These are phyloP conservation scores for Brachylomia viminalis DNA, from an alignment of 2,888 invertebrate genomes.

Conservation along the genomic window DNA sequence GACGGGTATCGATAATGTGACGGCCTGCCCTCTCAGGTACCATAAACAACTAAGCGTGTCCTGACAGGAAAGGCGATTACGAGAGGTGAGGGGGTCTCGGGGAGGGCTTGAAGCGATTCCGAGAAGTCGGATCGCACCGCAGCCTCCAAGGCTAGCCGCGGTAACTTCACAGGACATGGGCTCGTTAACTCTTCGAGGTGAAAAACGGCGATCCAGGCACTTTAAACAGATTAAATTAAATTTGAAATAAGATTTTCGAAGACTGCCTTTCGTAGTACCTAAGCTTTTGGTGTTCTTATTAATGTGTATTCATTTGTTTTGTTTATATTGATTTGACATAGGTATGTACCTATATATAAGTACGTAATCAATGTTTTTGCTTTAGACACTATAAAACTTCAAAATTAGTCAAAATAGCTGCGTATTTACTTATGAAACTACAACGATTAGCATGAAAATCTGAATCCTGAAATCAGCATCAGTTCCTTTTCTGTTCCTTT, in stretches of 20 bases:
- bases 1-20: constrained; percentile 63
- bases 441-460: background rate
- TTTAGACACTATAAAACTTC: background rate
- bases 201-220: constrained; percentile 79
- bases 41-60: constrained; percentile 72
- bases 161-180: constrained; percentile 84
- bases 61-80: constrained; percentile 80
- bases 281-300: constrained; percentile 27
- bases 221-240: constrained; percentile 80
- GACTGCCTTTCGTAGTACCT: constrained; percentile 20
- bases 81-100: constrained; percentile 71
- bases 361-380: background rate
- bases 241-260: constrained; percentile 72
- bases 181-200: constrained; percentile 86
- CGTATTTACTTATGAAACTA: too few relatives aligned
- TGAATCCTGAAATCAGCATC: background rate
- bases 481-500: background rate
- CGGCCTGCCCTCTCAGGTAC: constrained; percentile 62
- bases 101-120: constrained; percentile 79
- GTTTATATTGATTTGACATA: background rate
- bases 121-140: constrained; percentile 82
- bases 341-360: too few relatives aligned
- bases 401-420: too few relatives aligned
- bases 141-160: constrained; percentile 85
- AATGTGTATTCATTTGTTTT: constrained; percentile 14